Evolutionary conservation across 1,140 invertebrate genomes (phyloP).

Genomic region (Sesamia nonagrioides): DNA sequence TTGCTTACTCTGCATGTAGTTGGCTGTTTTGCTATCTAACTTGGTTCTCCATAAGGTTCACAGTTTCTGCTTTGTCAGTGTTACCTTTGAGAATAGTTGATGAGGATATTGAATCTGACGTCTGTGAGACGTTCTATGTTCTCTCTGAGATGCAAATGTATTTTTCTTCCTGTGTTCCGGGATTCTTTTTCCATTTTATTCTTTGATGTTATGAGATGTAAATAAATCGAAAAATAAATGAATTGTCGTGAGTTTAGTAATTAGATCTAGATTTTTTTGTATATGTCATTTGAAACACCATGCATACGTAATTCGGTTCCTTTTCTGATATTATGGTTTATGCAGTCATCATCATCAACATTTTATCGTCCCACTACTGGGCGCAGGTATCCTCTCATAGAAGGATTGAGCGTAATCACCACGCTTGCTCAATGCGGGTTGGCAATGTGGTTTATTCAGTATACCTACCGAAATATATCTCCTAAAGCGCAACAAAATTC

Average conservation of each 20-base stretch:
- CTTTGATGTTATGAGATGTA: neutral
- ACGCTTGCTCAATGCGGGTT: too few species aligned
- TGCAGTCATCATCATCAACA: too few species aligned
- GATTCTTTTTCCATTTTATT: neutral
- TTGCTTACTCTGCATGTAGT: neutral
- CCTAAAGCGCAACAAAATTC: neutral
- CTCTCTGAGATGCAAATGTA: neutral
- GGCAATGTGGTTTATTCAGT: constrained; percentile 24
- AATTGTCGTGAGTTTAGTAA: neutral
- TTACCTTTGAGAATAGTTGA: neutral
- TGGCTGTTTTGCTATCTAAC: constrained; percentile 17
- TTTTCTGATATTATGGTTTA: neutral
- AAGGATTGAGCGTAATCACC: too few species aligned
- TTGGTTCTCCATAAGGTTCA: neutral
- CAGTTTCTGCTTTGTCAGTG: neutral
- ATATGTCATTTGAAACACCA: too few species aligned
- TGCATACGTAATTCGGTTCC: neutral
- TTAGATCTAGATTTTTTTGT: neutral
- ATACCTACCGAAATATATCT: constrained; percentile 6
- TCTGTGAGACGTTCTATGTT: neutral
- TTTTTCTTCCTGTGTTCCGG: neutral
- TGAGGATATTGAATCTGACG: neutral
- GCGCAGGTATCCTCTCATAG: too few species aligned
- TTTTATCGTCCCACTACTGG: too few species aligned
- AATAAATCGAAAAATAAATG: neutral